A percentile compares a stretch with the other conserved stretches of the same genome.
These are phyloP conservation scores for Kryptolebias marmoratus DNA, from an alignment of 2,113 vertebrate genomes.

Conservation along the genomic window DNA sequence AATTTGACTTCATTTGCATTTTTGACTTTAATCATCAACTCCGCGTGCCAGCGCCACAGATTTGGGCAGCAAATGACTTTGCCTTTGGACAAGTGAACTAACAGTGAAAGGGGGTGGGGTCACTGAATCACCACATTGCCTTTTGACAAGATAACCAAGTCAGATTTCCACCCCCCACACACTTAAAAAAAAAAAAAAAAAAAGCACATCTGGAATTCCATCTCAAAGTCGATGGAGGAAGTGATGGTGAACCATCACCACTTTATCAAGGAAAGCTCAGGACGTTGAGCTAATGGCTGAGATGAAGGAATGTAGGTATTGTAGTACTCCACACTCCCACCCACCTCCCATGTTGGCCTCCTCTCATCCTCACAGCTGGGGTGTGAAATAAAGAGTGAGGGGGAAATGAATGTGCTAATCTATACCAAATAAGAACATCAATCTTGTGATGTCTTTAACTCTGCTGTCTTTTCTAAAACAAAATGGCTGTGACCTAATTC, in stretches of 20 bases:
- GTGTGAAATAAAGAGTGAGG: slow-evolving; percentile 55
- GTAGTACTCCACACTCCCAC: too few relatives aligned
- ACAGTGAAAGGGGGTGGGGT: slow-evolving; percentile 20
- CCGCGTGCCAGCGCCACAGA: slow-evolving; percentile 46
- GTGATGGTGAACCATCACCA: slow-evolving; percentile 14
- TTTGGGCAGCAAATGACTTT: slow-evolving; percentile 53
- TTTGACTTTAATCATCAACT: slow-evolving; percentile 24
- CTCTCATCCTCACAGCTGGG: slow-evolving; percentile 60
- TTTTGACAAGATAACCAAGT: slow-evolving; percentile 33
- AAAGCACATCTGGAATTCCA: slow-evolving; percentile 47
- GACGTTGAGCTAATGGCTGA: slow-evolving; percentile 38
- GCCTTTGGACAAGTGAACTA: slow-evolving; percentile 54
- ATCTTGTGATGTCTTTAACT: background rate
- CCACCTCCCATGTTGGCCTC: background rate
- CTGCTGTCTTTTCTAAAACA: background rate
- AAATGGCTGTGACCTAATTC: too few relatives aligned
- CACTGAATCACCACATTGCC: slow-evolving; percentile 37
- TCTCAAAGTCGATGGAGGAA: slow-evolving; percentile 39
- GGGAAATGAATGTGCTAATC: background rate
- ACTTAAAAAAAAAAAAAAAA: slow-evolving; percentile 2
- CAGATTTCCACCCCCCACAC: background rate
- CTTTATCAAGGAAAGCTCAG: slow-evolving; percentile 17
- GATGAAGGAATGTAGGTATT: slow-evolving; percentile 15
- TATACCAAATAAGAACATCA: too few relatives aligned
- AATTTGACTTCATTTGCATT: slow-evolving; percentile 29